Evolutionary conservation across 2,797 vertebrate genomes (phyloP).

Genomic region (Pristis pectinata): DNA sequence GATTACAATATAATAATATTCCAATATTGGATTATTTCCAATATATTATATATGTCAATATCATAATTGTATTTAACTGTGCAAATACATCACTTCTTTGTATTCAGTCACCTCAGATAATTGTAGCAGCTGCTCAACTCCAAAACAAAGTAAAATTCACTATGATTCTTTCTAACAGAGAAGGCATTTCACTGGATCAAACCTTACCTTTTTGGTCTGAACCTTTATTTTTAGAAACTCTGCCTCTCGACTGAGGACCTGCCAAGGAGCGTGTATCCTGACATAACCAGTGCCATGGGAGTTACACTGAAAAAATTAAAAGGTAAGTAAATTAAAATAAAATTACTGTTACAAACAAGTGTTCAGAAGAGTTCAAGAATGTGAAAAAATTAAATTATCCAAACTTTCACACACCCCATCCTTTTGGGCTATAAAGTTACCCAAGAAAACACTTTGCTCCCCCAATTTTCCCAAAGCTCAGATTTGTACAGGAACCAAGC

Average conservation of each 20-base stretch:
- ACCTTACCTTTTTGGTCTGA: constrained; percentile 85
- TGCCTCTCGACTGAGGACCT: constrained; percentile 87
- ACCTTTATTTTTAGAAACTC: constrained; percentile 97
- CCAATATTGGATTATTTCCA: not conserved
- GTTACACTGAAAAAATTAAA: constrained; percentile 64
- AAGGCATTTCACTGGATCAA: not conserved
- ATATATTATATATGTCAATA: not conserved
- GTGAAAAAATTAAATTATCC: constrained; percentile 37
- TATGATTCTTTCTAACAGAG: not conserved
- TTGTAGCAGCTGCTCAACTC: not conserved
- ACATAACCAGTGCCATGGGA: constrained; percentile 71
- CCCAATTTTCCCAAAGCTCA: not conserved
- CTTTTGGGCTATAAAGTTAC: constrained; percentile 40
- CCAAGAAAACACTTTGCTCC: not conserved
- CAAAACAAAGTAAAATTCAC: not conserved
- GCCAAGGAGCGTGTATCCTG: constrained; percentile 88
- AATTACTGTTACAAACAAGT: constrained; percentile 40
- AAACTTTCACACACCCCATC: constrained; percentile 44
- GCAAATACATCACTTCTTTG: not conserved
- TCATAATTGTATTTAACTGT: not conserved
- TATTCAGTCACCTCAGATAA: not conserved
- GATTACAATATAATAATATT: not conserved
- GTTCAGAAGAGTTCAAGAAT: not conserved
- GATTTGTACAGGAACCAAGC: not conserved
- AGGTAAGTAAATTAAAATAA: constrained; percentile 9